A percentile compares a stretch with the other conserved stretches of the same genome.
These are phyloP conservation scores for Microctenopoma steveboyesi DNA, from an alignment of 2,797 vertebrate genomes.

Conservation along the genomic window DNA sequence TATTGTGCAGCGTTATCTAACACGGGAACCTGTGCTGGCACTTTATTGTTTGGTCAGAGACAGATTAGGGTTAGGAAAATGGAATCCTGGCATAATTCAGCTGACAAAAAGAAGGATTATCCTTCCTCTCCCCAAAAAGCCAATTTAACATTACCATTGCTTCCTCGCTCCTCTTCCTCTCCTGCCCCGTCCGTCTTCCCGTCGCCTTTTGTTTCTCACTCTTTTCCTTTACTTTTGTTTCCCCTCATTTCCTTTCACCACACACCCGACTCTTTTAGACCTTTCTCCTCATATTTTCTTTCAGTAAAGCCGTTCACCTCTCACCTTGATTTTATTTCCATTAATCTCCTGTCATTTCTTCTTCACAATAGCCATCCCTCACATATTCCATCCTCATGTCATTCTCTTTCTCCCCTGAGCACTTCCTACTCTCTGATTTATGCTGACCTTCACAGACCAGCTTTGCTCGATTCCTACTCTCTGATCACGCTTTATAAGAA, in stretches of 20 bases:
- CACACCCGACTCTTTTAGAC: conserved; percentile 5
- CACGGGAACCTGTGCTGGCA: conserved; percentile 41
- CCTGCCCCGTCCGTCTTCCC: not conserved
- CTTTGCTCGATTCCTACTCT: conserved; percentile 22
- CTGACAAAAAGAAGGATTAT: conserved; percentile 66
- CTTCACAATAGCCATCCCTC: conserved; percentile 20
- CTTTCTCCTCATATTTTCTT: conserved; percentile 42
- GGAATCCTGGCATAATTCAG: conserved; percentile 58
- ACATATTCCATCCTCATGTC: conserved; percentile 23
- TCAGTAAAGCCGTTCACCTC: conserved; percentile 23
- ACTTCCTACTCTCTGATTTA: conserved; percentile 25
- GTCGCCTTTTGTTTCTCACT: not conserved
- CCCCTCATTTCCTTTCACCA: not conserved
- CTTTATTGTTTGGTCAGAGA: conserved; percentile 59
- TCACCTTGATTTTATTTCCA: conserved; percentile 36
- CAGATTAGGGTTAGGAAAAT: conserved; percentile 62
- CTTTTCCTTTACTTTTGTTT: not conserved
- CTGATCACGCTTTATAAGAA: not conserved
- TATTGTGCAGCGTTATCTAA: conserved; percentile 56
- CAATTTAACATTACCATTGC: conserved; percentile 43
- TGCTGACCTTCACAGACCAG: conserved; percentile 37
- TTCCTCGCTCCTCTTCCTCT: conserved; percentile 2
- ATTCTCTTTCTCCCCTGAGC: conserved; percentile 8
- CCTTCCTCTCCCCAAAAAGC: conserved; percentile 24
- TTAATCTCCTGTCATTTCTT: conserved; percentile 43